Evolutionary conservation across 2,113 vertebrate genomes (phyloP).

Genomic region (Mixornis gularis): DNA sequence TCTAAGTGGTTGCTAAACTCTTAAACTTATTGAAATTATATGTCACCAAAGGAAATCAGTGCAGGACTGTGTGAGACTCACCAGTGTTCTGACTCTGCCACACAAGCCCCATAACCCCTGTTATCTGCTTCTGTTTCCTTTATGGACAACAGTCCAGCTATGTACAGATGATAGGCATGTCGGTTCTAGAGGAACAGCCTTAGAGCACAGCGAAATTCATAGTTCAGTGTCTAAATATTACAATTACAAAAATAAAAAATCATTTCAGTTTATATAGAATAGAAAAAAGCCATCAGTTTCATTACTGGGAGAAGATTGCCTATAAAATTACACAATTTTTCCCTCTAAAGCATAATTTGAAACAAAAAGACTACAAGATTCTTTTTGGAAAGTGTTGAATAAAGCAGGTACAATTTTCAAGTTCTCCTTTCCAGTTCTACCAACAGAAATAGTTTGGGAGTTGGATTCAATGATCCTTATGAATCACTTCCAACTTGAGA

Average conservation of each 20-base stretch:
- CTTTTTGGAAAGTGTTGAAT: not conserved
- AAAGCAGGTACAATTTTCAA: not conserved
- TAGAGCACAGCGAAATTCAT: not conserved
- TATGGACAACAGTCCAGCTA: not conserved
- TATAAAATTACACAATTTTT: not conserved
- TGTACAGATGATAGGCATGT: not conserved
- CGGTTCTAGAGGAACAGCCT: not conserved
- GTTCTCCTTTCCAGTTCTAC: not conserved
- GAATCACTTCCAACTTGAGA: not conserved
- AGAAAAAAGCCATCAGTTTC: not conserved
- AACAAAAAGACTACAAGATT: not conserved
- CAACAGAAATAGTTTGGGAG: not conserved
- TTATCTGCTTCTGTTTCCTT: not conserved
- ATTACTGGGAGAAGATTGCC: not conserved
- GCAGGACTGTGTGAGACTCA: not conserved
- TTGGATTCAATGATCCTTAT: not conserved
- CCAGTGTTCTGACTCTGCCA: not conserved
- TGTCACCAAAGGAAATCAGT: not conserved
- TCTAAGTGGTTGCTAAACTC: not conserved
- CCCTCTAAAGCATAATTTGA: not conserved
- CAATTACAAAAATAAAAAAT: not conserved
- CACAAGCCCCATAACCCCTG: not conserved
- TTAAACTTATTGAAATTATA: not conserved
- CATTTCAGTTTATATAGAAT: not conserved
- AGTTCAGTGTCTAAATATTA: not conserved